phyloP scores from a whole-genome alignment of 2,113 vertebrate species.

The Pygathrix nemaeus region DNA sequence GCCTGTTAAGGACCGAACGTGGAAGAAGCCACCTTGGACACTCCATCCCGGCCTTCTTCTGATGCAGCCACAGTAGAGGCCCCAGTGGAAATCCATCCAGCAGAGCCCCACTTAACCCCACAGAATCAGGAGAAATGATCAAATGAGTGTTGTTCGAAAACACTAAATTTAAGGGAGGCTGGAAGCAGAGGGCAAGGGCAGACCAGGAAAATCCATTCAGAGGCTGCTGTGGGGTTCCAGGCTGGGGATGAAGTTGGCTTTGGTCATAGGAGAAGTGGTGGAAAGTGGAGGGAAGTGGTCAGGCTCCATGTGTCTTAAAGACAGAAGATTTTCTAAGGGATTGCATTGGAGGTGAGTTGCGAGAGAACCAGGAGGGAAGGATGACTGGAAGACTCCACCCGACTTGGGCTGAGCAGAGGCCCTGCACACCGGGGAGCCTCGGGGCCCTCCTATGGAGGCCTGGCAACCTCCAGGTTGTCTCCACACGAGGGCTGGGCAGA shows the following conservation, averaged over 20 bases:
- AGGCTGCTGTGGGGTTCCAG: not conserved
- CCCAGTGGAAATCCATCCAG: not conserved
- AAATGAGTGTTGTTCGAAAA: not conserved
- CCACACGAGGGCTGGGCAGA: fast-evolving
- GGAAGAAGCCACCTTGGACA: not conserved
- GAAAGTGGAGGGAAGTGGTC: not conserved
- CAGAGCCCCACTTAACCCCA: too few relatives aligned
- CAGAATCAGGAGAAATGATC: not conserved
- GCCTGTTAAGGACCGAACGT: fast-evolving
- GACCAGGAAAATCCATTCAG: not conserved
- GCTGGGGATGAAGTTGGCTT: not conserved
- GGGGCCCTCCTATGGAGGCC: fast-evolving
- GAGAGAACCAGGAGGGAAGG: not conserved
- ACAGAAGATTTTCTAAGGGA: not conserved
- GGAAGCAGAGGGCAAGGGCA: too few relatives aligned
- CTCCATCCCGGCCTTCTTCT: not conserved
- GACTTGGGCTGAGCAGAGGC: not conserved
- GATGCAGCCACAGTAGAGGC: not conserved
- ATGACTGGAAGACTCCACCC: too few relatives aligned
- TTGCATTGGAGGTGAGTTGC: not conserved
- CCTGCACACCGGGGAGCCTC: fast-evolving
- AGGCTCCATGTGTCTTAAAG: not conserved
- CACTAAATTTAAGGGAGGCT: not conserved
- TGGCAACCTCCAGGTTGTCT: not conserved
- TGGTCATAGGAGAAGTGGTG: not conserved